Evolutionary conservation across 2,797 vertebrate species (phyloP).

Genomic region (Cygnus olor): DNA sequence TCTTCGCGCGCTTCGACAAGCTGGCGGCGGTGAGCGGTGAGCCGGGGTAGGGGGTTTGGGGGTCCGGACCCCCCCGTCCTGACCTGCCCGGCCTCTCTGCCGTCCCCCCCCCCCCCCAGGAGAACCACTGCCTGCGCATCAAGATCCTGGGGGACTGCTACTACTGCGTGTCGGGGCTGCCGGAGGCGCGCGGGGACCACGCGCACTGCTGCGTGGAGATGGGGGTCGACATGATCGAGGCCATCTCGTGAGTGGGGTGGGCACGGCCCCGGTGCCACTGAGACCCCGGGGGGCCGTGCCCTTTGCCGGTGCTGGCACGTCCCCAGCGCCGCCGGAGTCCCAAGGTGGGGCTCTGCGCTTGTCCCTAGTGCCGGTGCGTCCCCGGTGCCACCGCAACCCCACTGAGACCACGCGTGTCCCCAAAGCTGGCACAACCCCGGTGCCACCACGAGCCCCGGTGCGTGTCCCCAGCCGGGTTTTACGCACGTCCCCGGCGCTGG

Average conservation of each 20-base stretch:
- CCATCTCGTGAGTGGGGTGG: slow-evolving; percentile 89
- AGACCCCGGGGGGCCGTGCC: background rate
- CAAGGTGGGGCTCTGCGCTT: background rate
- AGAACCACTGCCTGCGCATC: slow-evolving; percentile 96
- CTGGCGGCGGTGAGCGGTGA: slow-evolving; percentile 88
- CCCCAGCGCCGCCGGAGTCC: too few relatives aligned
- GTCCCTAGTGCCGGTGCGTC: too few relatives aligned
- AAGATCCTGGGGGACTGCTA: slow-evolving; percentile 99
- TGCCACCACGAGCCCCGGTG: background rate
- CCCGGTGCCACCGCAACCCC: background rate
- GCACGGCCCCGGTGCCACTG: background rate
- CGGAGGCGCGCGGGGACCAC: slow-evolving; percentile 93
- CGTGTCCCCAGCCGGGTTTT: too few relatives aligned
- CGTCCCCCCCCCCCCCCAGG: slow-evolving; percentile 74
- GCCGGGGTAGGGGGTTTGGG: too few relatives aligned
- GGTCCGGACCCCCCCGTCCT: background rate
- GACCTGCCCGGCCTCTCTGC: background rate
- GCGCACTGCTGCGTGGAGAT: slow-evolving; percentile 99
- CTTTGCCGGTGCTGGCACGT: background rate
- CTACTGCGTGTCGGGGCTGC: slow-evolving; percentile 95
- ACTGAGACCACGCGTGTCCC: too few relatives aligned
- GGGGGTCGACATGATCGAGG: slow-evolving; percentile 98
- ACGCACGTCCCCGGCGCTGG: too few relatives aligned
- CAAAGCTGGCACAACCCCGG: background rate
- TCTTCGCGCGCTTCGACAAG: slow-evolving; percentile 97